Conservation (phyloP, 1,140 invertebrate genomes). For the Macrotrachela quadricornifera region DNA sequence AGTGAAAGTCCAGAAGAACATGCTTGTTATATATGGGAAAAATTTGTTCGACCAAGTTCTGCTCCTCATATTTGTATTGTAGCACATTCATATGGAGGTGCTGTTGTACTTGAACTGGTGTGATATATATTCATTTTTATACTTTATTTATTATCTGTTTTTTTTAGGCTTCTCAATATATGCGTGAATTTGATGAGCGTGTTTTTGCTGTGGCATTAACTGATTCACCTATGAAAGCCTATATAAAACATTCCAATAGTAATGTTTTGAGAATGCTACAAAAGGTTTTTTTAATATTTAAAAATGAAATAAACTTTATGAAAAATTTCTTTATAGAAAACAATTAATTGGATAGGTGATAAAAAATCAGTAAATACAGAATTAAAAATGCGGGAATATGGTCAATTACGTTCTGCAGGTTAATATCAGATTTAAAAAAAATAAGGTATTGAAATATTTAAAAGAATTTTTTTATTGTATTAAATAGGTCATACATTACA, state of each 20-base stretch:
- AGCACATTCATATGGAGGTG: constrained; percentile 52
- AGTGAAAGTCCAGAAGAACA: constrained; percentile 39
- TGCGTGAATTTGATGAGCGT: constrained; percentile 36
- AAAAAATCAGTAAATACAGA: too few species aligned
- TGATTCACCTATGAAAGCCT: constrained; percentile 40
- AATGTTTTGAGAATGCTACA: constrained; percentile 12
- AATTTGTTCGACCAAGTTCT: constrained; percentile 38
- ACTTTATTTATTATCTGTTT: too few species aligned
- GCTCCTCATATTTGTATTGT: constrained; percentile 45
- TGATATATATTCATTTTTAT: constrained; percentile 11
- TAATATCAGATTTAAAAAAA: too few species aligned
- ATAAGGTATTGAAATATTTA: too few species aligned
- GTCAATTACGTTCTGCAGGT: too few species aligned
- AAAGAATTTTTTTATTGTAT: constrained; percentile 8
- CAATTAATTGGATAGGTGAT: too few species aligned
- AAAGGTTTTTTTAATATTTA: too few species aligned
- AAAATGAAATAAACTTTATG: too few species aligned
- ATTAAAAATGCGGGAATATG: too few species aligned
- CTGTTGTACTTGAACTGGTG: constrained; percentile 41
- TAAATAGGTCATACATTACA: constrained; percentile 14
- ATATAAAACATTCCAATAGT: constrained; percentile 10
- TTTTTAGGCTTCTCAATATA: neutral
- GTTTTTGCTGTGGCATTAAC: constrained; percentile 47
- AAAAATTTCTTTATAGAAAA: too few species aligned
- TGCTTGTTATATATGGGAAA: constrained; percentile 43